A percentile compares a stretch with the other conserved stretches of the same genome.
These are phyloP conservation scores for Caenorhabditis doughertyi DNA, from an alignment of 2,888 invertebrate genomes.

Conservation along the genomic window DNA sequence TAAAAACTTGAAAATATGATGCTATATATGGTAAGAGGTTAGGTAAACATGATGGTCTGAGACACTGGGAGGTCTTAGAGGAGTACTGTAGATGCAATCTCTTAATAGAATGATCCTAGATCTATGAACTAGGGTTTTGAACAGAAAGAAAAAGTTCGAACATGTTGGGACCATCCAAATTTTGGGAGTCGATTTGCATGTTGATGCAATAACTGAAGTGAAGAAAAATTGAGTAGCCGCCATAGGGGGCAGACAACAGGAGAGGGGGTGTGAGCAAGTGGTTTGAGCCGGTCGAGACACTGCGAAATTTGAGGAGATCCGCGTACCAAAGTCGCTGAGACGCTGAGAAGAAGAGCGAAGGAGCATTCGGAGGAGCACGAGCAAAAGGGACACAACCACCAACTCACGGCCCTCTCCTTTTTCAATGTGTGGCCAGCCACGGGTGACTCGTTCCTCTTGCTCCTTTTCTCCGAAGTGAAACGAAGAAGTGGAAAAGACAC, in stretches of 20 bases:
- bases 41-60: conserved; percentile 32
- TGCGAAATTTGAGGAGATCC: conserved; percentile 55
- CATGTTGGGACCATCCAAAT: conserved; percentile 19
- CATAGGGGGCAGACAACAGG: conserved; percentile 54
- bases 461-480: conserved; percentile 40
- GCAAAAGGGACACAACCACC: conserved; percentile 53
- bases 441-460: conserved; percentile 53
- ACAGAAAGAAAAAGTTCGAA: neutral
- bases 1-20: conserved; percentile 40
- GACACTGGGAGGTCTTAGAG: conserved; percentile 17
- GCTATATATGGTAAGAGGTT: conserved; percentile 17
- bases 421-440: conserved; percentile 54
- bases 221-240: conserved; percentile 59
- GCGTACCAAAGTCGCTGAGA: conserved; percentile 53
- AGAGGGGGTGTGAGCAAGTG: conserved; percentile 54
- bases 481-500: conserved; percentile 53
- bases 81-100: conserved; percentile 28
- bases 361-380: conserved; percentile 59
- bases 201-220: conserved; percentile 59
- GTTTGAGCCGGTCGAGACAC: conserved; percentile 48
- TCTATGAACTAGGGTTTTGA: neutral
- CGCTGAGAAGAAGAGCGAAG: conserved; percentile 55
- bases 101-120: neutral
- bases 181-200: conserved; percentile 53
- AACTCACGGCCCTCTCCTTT: conserved; percentile 60